Base-by-base conservation (phyloP, 2,797 vertebrate genomes). In the Threskiornis aethiopicus region DNA sequence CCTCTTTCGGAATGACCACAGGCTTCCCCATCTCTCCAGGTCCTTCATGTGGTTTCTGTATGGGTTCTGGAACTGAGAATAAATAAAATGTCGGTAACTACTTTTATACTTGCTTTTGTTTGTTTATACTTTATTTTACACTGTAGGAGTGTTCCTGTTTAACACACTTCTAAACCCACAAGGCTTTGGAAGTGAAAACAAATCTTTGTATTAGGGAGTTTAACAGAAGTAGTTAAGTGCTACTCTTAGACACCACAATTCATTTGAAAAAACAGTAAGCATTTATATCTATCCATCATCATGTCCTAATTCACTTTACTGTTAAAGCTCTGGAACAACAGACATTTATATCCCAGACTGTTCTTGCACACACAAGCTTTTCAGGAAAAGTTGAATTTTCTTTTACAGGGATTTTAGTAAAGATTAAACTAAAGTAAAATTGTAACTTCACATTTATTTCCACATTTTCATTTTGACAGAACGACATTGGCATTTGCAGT, bases 1-100 rank as follows among this genome's bases (percentile, higher is more conserved):
- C 99, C 66, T 99, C 99, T 97, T 99, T 99, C 17, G 99, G 98
- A 97, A 99, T 99, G 95, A 99, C 99, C 81, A 99, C 99, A 78
- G 99, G 99, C 93, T 99, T 99, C 39, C 99, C 99, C 97, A 99
- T 99, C 97, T 99, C 99, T 83, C 99, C 99, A 16, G 99, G 99
- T 76, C 99, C 99, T 89, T 99, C 99, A 87, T 99, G 99, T 71
- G 99, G 98, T 97, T 99, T 99, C 85, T 97, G 97, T 89, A 99
- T 85, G 65, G 98, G 89, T 92, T 99, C 99, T 99, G 98, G 89
- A 98, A 98, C 98, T 98, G 92, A 92, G 39, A 97, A 96, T 64
- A 97, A 95, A 87, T 31, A 86, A 84, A 55, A 72, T 3, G 8
- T 87, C 72, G 47, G 14, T 77, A 87, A 73, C 49, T 47, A 26